Percentiles rank a stretch among this genome's conserved stretches.
phyloP scores from a whole-genome alignment of 2,888 invertebrate genomes.

The Aspidiotus rigidus region DNA sequence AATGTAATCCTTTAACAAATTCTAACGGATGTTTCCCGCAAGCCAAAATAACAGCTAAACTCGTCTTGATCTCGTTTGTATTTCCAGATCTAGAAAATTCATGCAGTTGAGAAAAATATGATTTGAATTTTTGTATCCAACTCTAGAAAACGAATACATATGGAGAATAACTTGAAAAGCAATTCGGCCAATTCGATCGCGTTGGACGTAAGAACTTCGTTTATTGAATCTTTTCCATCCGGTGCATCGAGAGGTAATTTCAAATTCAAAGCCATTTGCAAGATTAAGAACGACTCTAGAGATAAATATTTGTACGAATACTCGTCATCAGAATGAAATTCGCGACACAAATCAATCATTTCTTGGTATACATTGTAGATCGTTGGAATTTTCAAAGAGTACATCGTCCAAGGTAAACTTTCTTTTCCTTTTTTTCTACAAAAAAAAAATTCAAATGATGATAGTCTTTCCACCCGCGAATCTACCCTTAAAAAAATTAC shows the following conservation, averaged over 20 bases:
- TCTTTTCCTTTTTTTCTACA: conserved; percentile 22
- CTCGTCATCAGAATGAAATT: conserved; percentile 4
- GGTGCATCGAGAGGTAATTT: background rate
- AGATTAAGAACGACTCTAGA: conserved; percentile 13
- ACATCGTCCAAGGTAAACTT: conserved; percentile 54
- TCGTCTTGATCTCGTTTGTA: conserved; percentile 8
- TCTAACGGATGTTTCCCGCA: conserved; percentile 10
- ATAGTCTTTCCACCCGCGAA: background rate
- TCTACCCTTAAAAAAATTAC: background rate
- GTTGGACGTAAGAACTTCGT: background rate
- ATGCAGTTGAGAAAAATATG: background rate
- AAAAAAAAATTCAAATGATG: background rate
- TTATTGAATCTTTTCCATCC: background rate
- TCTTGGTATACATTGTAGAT: conserved; percentile 22
- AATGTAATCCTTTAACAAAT: conserved; percentile 12
- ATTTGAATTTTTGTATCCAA: background rate
- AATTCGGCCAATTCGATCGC: conserved; percentile 16
- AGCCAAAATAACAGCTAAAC: conserved; percentile 12
- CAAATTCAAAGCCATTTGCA: conserved; percentile 21
- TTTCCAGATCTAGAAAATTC: conserved; percentile 7
- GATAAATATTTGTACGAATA: conserved; percentile 8
- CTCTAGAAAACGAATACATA: background rate
- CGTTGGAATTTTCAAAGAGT: conserved; percentile 56
- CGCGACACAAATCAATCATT: conserved; percentile 17
- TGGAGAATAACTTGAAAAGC: conserved; percentile 6